Percentiles rank a stretch among this genome's conserved stretches.
These are phyloP conservation scores for Globodera rostochiensis DNA, from an alignment of 1,140 invertebrate genomes.

Conservation along the genomic window DNA sequence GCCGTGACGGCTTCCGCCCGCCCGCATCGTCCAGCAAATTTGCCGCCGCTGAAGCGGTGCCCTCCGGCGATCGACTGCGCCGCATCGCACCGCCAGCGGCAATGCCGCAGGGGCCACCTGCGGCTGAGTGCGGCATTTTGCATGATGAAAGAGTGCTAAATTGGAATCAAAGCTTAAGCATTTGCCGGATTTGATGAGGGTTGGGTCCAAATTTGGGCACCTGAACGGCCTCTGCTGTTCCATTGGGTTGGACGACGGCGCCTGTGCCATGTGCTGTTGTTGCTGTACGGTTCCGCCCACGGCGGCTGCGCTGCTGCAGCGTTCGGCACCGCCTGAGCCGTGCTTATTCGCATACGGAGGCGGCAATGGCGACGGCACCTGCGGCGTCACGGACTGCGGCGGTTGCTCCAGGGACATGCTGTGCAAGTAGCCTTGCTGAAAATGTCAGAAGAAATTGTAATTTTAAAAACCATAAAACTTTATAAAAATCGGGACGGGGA, in stretches of 20 bases:
- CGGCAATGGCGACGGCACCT: background rate
- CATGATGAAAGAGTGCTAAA: background rate
- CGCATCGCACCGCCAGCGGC: constrained; percentile 10
- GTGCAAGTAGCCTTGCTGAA: constrained; percentile 46
- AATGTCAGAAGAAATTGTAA: no score
- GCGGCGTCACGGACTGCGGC: background rate
- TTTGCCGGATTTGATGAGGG: background rate
- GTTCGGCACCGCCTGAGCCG: constrained; percentile 1
- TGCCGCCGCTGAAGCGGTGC: background rate
- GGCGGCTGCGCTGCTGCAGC: constrained; percentile 5
- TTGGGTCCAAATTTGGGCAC: constrained; percentile 1
- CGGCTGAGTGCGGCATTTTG: background rate
- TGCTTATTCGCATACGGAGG: background rate
- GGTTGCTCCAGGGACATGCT: constrained; percentile 57
- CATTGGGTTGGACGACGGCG: background rate
- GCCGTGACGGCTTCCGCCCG: constrained; percentile 48
- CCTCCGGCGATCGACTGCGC: constrained; percentile 25
- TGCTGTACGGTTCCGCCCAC: background rate
- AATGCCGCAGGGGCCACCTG: background rate
- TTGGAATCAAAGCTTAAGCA: background rate
- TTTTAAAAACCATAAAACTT: no score
- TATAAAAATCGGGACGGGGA: no score
- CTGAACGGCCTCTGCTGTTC: constrained; percentile 19
- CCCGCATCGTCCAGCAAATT: constrained; percentile 50
- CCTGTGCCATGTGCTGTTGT: background rate